A percentile compares a stretch with the other conserved stretches of the same genome.
phyloP scores from a whole-genome alignment of 1,140 invertebrate species.

The Zaprionus vittiger region DNA sequence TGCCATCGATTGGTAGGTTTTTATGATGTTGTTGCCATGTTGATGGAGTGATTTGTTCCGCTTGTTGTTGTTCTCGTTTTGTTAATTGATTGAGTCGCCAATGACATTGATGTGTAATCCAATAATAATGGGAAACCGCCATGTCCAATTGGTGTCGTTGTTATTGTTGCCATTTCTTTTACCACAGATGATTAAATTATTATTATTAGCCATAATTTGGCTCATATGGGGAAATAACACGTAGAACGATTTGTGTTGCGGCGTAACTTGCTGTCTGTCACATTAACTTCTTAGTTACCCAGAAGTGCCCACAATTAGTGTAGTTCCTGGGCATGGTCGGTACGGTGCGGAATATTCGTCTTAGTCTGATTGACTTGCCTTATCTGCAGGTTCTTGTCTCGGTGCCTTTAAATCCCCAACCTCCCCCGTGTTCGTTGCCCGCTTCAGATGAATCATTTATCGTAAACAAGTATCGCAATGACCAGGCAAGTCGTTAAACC shows the following conservation, averaged over 20 bases:
- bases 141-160: slow-evolving; percentile 40
- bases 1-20: slow-evolving; percentile 23
- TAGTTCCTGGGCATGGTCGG: background rate
- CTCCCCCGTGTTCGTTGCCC: background rate
- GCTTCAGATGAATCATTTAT: slow-evolving; percentile 6
- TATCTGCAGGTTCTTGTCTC: slow-evolving; percentile 17
- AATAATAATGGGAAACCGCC: slow-evolving; percentile 54
- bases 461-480: background rate
- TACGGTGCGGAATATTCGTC: background rate
- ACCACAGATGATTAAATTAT: slow-evolving; percentile 16
- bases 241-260: background rate
- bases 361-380: slow-evolving; percentile 29
- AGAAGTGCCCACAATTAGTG: slow-evolving; percentile 36
- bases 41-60: slow-evolving; percentile 16
- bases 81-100: slow-evolving; percentile 3
- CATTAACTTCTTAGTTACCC: slow-evolving; percentile 29
- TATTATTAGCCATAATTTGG: slow-evolving; percentile 31
- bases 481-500: background rate
- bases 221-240: slow-evolving; percentile 27
- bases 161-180: slow-evolving; percentile 28
- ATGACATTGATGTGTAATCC: slow-evolving; percentile 28
- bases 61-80: slow-evolving; percentile 17
- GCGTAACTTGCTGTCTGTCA: slow-evolving; percentile 17
- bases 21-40: slow-evolving; percentile 51
- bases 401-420: background rate